Conservation (phyloP, 2,113 vertebrate genomes). For the Pelodiscus sinensis region DNA sequence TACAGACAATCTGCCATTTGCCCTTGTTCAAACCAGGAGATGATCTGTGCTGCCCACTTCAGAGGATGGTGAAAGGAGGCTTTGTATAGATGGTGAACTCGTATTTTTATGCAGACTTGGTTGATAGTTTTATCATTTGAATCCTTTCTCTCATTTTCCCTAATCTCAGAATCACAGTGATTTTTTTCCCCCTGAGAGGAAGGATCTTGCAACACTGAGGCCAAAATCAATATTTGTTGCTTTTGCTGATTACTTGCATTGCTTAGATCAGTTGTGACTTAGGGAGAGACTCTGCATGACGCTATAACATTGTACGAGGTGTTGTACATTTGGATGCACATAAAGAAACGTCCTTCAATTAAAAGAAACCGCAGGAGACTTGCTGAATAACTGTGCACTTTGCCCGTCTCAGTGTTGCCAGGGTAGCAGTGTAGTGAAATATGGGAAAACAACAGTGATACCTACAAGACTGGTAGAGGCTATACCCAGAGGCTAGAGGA, state of each 20-base stretch:
- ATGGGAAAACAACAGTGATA: slow-evolving; percentile 57
- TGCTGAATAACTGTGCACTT: slow-evolving; percentile 41
- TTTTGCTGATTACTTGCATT: background rate
- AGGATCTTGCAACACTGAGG: background rate
- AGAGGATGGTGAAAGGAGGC: background rate
- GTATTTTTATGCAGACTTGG: slow-evolving; percentile 1
- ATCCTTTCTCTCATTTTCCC: background rate
- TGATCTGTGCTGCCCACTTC: background rate
- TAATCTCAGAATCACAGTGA: background rate
- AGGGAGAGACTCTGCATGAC: background rate
- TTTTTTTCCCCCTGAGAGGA: slow-evolving; percentile 22
- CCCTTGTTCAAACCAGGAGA: background rate
- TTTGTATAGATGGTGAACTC: background rate
- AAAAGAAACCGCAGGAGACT: slow-evolving; percentile 36
- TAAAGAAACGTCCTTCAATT: background rate
- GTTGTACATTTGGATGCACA: slow-evolving; percentile 37
- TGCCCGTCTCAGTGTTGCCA: slow-evolving; percentile 56
- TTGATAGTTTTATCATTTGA: background rate
- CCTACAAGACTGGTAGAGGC: slow-evolving; percentile 61
- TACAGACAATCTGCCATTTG: background rate
- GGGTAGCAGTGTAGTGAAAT: slow-evolving; percentile 61
- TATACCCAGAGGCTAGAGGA: slow-evolving; percentile 54
- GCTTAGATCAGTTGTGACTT: slow-evolving; percentile 19
- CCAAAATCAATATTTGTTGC: background rate
- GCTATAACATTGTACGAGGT: background rate